Evolutionary conservation across 1,140 invertebrate genomes (phyloP).

Genomic region (Phocides pigmalion): DNA sequence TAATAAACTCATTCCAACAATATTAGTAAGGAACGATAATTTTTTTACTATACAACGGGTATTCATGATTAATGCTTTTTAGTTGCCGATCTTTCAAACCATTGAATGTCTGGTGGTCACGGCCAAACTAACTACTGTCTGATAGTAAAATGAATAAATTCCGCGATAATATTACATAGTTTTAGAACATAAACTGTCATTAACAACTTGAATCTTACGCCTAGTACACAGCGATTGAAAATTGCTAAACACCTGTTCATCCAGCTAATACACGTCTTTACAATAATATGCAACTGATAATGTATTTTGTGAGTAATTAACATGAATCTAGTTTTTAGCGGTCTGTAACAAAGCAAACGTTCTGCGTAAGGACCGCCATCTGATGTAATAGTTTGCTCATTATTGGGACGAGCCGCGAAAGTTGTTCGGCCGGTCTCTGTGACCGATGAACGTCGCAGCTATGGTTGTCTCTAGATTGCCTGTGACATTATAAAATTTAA

Average conservation of each 20-base stretch:
- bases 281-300: neutral
- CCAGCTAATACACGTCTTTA: neutral
- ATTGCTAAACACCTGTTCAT: neutral
- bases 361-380: slow-evolving; percentile 21
- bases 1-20: too few species aligned
- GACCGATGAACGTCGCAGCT: slow-evolving; percentile 27
- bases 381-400: slow-evolving; percentile 65
- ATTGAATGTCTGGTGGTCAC: too few species aligned
- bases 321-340: slow-evolving; percentile 31
- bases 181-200: too few species aligned
- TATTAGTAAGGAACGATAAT: too few species aligned
- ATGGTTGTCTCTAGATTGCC: slow-evolving; percentile 49
- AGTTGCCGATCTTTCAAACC: too few species aligned
- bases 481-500: slow-evolving; percentile 4
- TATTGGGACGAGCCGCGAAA: slow-evolving; percentile 70
- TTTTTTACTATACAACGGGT: too few species aligned
- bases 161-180: too few species aligned
- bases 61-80: too few species aligned
- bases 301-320: slow-evolving; percentile 22
- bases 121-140: too few species aligned
- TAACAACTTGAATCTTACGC: too few species aligned
- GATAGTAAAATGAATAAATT: too few species aligned
- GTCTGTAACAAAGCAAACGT: slow-evolving; percentile 26
- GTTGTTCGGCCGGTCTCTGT: slow-evolving; percentile 56
- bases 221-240: too few species aligned